Percentiles rank a stretch among this genome's conserved stretches.
phyloP scores from a whole-genome alignment of 37 sponge, comb jelly and placozoan species.

The Halisarca cf. caerulea region DNA sequence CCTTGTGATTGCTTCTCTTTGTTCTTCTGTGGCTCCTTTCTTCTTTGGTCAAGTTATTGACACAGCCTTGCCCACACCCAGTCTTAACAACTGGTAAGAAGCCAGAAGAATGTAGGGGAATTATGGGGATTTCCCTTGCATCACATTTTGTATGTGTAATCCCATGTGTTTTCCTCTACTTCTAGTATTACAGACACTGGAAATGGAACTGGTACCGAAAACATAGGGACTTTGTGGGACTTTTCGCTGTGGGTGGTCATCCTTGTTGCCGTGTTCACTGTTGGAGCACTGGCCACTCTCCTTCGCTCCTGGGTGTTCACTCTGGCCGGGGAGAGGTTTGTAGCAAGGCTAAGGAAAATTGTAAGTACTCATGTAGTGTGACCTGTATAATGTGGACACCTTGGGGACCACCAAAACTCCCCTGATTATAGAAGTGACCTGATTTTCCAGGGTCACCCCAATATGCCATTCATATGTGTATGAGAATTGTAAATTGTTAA shows the following conservation, averaged over 20 bases:
- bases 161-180: background rate
- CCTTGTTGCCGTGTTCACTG: conserved; percentile 63
- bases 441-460: too few relatives aligned
- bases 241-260: conserved; percentile 30
- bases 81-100: conserved; percentile 35
- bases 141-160: background rate
- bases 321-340: conserved; percentile 76
- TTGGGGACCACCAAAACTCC: too few relatives aligned
- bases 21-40: conserved; percentile 57
- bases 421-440: too few relatives aligned
- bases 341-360: conserved; percentile 66
- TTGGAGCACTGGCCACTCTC: conserved; percentile 51
- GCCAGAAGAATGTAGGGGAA: background rate
- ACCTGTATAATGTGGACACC: background rate
- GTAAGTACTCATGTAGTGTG: conserved; percentile 46
- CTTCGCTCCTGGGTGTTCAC: conserved; percentile 61
- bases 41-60: conserved; percentile 82
- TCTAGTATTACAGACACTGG: background rate
- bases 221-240: background rate
- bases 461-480: too few relatives aligned
- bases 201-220: background rate
- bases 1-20: conserved; percentile 48
- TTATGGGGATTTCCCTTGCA: too few relatives aligned
- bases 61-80: conserved; percentile 30
- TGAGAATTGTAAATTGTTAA: too few relatives aligned